Evolutionary conservation across 2,888 invertebrate genomes (phyloP), one percentile per base, ranked within the genome.

Genomic region (Theretra japonica): DNA sequence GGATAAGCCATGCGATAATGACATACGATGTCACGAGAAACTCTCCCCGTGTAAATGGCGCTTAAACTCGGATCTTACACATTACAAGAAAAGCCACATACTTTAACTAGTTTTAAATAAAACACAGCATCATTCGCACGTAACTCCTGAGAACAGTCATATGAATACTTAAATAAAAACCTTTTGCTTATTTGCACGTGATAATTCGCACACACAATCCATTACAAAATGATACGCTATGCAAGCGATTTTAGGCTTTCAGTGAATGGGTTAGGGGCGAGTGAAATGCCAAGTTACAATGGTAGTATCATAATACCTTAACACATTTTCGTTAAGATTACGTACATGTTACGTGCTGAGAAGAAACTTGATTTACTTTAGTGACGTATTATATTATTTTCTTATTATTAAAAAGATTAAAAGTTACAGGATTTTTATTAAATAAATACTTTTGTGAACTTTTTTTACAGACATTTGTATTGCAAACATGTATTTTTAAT

Each of bases 261-360:
- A 23, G 17, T 23, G 23, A 65, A 23, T 25, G 23, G 41, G 25
- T 6, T 65, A 65, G 23, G 41, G 65, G 23, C 23, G 48, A 48
- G 23, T 23, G 65, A 65, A 48, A 65, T 48, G 65, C 48, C 65
- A 48, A 23, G 65, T 65, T 65, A 65, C 15, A 23, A 11, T 65
- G 65, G 65, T 41, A 65, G 6, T 65, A 48, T 11, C 41, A 21
- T 48, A 48, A 65, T 65, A 65, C 48, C 65, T 65, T 70, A 57
- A 70, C 70, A 70, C 70, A 25, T 70, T 69, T 70, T 41, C 56
- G 57, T 41, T 19, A 41, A 28, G 21, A 58, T 70, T 70, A 70
- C 70, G 25, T 23, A 41, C 23, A 30, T 57, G 57, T 70, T 70
- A 58, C 58, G 41, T 33, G 33, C 33, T 65, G 17, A 23, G 48